Base-by-base conservation (phyloP, 1,140 invertebrate genomes). In the Armadillidium nasatum region DNA sequence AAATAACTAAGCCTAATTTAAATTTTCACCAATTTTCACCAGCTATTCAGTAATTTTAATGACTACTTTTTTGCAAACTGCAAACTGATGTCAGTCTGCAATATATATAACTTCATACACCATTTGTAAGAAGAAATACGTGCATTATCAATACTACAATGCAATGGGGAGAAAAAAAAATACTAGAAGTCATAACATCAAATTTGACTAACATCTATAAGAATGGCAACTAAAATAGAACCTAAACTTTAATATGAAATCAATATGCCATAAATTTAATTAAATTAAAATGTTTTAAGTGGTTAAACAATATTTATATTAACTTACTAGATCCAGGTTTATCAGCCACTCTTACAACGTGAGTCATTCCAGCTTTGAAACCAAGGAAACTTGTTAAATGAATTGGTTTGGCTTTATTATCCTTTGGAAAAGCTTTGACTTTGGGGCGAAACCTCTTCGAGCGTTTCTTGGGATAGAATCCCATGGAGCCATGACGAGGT, bases 361-460 rank as follows among this genome's bases (percentile, higher is more conserved):
- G 98, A 81, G 97, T 98, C 98, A 99, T 99, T 85, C 98, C 98
- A 85, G 97, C 96, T 86, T 99, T 99, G 86, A 98, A 99, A 69
- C 93, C 95, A 81, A 99, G 89, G 85, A 99, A 99, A 75, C 96
- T 94, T 7, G 98, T 99, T 50, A 99, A 87, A 88, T 99, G 98
- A 7, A 99, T 94, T 45, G 98, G 97, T 85, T 99, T 99, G 80
- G 86, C 90, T 22, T 91, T 88, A 84, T 99, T 96, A 91, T 99
- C 98, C 84, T 96, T 98, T n/a, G 98, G 98, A 88, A 99, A 99
- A 79, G 97, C 93, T 94, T 99, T 99, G 72, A 97, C 94, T 86
- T 98, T 98, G 83, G 98, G 98, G 88, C 96, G 93, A 89, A 97
- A 94, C 85, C 95, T 91, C 78, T 89, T 90, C 76, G 94, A 92